Evolutionary conservation across 2,113 vertebrate genomes (phyloP).

Genomic region (Mirza zaza): DNA sequence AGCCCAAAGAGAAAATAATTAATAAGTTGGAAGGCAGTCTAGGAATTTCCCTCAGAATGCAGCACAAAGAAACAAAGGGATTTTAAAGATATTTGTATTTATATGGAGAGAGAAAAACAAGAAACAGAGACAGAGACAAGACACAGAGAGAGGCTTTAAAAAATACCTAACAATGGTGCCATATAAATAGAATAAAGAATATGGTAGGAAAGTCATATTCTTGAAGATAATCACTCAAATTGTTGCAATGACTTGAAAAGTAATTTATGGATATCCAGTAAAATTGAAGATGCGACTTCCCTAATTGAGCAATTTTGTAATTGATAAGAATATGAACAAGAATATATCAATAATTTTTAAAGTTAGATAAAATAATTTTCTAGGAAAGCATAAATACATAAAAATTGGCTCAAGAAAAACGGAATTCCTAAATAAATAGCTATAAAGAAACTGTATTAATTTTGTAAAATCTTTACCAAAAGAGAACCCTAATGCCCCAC

Average conservation of each 20-base stretch:
- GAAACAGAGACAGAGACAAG: neutral
- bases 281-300: neutral
- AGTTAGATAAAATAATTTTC: slow-evolving; percentile 7
- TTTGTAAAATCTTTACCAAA: neutral
- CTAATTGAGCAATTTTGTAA: neutral
- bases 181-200: neutral
- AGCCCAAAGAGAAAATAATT: neutral
- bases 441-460: neutral
- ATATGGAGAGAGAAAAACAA: neutral
- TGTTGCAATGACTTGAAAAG: neutral
- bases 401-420: neutral
- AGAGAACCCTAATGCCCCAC: neutral
- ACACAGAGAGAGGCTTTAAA: neutral
- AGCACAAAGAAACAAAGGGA: neutral
- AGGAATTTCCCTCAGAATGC: neutral
- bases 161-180: neutral
- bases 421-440: neutral
- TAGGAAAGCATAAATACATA: neutral
- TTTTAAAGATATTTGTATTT: neutral
- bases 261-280: neutral
- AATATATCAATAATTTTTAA: neutral
- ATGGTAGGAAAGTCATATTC: neutral
- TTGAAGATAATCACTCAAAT: neutral
- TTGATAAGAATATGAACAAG: neutral
- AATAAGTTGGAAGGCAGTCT: neutral